Evolutionary conservation across 2,888 invertebrate genomes (phyloP), one percentile per base, ranked within the genome.

Genomic region (Sinelater perroti): DNA sequence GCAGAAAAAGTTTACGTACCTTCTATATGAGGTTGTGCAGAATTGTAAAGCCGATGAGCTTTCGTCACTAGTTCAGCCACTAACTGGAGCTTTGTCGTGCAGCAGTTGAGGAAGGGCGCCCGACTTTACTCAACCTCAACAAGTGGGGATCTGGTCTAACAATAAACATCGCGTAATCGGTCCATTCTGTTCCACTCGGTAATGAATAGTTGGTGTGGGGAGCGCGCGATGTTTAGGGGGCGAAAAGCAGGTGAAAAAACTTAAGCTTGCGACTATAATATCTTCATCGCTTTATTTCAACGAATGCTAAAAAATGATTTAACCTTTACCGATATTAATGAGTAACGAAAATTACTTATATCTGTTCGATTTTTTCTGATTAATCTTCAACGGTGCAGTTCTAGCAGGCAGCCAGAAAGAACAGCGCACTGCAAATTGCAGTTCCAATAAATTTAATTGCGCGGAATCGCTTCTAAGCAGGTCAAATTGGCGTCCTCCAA

Each of bases 81-180:
- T 33, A 57, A 57, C 57, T 57, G 57, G 51, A 57, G 52, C 51
- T 52, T 57, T 46, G 51, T 20, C 20, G 31, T 16, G 45, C 8
- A 36, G 13, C 40, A 16, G 30, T 51, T 57, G 57, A 57, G 57
- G 57, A 57, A 57, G 57, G 52, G 51, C 57, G 28, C 51, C 52
- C 40, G 36, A 36, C 30, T 38, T 51, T 52, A 52, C 51, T 52
- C 46, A 52, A 52, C 51, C 57, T 45, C 52, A 57, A 57, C 52
- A 52, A 57, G 57, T 57, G 57, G 57, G 56, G 57, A 50, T 42
- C 28, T 51, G 21, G 45, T 46, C 57, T 57, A 57, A 57, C 57
- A 57, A 57, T 57, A 57, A 57, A 51, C 51, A 57, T 57, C 57
- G 40, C 57, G 57, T 57, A 57, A 57, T 57, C 36, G 35, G 45